These are phyloP conservation scores for Drosophila subpulchrella DNA, from an alignment of 1,140 invertebrate genomes.

Conservation along the genomic window DNA sequence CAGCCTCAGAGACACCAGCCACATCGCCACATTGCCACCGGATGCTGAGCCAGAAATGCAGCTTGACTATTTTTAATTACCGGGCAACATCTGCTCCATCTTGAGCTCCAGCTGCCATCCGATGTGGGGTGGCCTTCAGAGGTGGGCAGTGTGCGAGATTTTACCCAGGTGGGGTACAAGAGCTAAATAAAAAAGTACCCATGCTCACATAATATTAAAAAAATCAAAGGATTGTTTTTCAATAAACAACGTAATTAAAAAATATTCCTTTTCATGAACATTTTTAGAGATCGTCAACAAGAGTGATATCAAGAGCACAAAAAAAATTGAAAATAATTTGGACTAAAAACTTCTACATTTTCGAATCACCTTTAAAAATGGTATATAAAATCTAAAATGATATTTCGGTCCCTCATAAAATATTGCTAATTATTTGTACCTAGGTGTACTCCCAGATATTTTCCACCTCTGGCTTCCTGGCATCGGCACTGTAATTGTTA, in stretches of 20 bases:
- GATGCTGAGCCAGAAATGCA: constrained; percentile 76
- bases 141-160: constrained; percentile 8
- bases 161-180: background rate
- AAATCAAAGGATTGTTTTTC: no score
- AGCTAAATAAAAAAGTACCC: no score
- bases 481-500: constrained; percentile 71
- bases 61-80: constrained; percentile 83
- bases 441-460: background rate
- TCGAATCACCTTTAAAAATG: no score
- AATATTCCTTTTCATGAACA: no score
- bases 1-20: constrained; percentile 44
- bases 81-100: constrained; percentile 59
- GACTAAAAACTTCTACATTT: no score
- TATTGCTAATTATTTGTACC: background rate
- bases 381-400: no score
- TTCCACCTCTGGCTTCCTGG: constrained; percentile 32
- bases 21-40: constrained; percentile 47
- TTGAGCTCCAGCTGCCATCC: constrained; percentile 36
- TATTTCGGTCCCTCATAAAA: background rate
- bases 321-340: no score
- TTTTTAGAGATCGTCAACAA: no score
- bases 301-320: no score
- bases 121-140: constrained; percentile 28
- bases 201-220: no score
- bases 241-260: no score